A percentile compares a stretch with the other conserved stretches of the same genome.
Evolutionary conservation across 2,888 invertebrate genomes (phyloP).

Genomic region (Watsonalla cultraria): DNA sequence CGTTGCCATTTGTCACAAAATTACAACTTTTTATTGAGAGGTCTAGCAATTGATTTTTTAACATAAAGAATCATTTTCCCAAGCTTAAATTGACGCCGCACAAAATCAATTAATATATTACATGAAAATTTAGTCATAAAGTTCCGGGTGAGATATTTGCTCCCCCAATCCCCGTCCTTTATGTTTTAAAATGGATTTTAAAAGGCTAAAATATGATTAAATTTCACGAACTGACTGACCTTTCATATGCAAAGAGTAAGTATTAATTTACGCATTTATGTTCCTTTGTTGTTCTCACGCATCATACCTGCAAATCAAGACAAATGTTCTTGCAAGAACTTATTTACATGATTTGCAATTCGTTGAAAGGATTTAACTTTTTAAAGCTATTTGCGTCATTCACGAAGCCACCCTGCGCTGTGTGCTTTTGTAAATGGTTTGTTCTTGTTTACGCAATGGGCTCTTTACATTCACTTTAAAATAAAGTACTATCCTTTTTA

Average conservation of each 20-base stretch:
- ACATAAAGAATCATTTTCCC: too few relatives aligned
- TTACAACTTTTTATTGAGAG: too few relatives aligned
- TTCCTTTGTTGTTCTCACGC: slow-evolving; percentile 7
- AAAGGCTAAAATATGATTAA: slow-evolving; percentile 35
- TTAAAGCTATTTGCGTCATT: not conserved
- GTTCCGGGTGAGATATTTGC: not conserved
- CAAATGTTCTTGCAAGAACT: slow-evolving; percentile 14
- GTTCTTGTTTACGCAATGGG: not conserved
- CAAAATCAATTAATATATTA: too few relatives aligned
- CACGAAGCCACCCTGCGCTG: not conserved
- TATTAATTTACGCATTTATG: slow-evolving; percentile 39
- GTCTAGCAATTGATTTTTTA: too few relatives aligned
- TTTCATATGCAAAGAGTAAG: slow-evolving; percentile 34
- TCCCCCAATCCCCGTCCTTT: not conserved
- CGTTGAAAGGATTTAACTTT: not conserved
- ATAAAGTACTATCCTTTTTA: not conserved
- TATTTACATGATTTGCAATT: not conserved
- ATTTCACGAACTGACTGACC: slow-evolving; percentile 45
- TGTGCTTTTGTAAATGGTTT: not conserved
- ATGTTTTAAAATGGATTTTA: slow-evolving; percentile 4
- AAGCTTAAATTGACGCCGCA: too few relatives aligned
- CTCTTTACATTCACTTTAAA: not conserved
- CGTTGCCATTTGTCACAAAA: too few relatives aligned
- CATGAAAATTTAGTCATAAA: not conserved
- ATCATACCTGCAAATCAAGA: slow-evolving; percentile 29